These are phyloP conservation scores for Thymallus thymallus DNA, from an alignment of 2,113 vertebrate genomes.

Conservation along the genomic window DNA sequence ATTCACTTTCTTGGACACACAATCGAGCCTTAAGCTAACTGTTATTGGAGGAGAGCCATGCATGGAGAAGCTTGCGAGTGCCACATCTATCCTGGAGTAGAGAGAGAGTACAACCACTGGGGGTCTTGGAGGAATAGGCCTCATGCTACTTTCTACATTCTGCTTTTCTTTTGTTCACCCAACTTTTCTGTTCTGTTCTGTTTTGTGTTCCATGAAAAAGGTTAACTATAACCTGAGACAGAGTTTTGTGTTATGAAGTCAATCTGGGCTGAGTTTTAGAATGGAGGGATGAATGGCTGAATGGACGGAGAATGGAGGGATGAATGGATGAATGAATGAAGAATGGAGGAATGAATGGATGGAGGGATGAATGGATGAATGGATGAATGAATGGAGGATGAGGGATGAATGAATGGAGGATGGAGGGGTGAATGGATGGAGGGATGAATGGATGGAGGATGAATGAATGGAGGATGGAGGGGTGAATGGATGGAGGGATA, in stretches of 20 bases:
- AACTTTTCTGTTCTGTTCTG: slow-evolving; percentile 65
- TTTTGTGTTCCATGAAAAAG: slow-evolving; percentile 38
- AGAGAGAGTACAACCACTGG: slow-evolving; percentile 31
- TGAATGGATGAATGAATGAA: slow-evolving; percentile 19
- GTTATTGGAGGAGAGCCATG: slow-evolving; percentile 92
- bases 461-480: too few relatives aligned
- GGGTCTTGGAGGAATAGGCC: slow-evolving; percentile 66
- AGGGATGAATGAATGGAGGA: too few relatives aligned
- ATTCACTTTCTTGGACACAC: slow-evolving; percentile 78
- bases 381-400: neutral
- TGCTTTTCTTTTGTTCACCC: slow-evolving; percentile 39
- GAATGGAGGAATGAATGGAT: slow-evolving; percentile 7
- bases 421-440: too few relatives aligned
- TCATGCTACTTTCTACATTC: slow-evolving; percentile 43
- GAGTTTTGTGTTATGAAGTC: slow-evolving; percentile 1
- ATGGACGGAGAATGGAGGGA: slow-evolving; percentile 29
- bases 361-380: neutral
- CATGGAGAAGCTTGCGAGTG: slow-evolving; percentile 41
- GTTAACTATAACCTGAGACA: slow-evolving; percentile 6
- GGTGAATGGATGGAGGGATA: too few relatives aligned
- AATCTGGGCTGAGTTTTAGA: slow-evolving; percentile 20
- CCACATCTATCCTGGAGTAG: neutral
- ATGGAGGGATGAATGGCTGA: slow-evolving; percentile 11
- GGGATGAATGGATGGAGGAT: too few relatives aligned
- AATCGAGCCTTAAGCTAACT: slow-evolving; percentile 91